Evolutionary conservation across 2,888 invertebrate species (phyloP), one percentile per base, ranked within the genome.

Genomic region (Girardia tigrina): DNA sequence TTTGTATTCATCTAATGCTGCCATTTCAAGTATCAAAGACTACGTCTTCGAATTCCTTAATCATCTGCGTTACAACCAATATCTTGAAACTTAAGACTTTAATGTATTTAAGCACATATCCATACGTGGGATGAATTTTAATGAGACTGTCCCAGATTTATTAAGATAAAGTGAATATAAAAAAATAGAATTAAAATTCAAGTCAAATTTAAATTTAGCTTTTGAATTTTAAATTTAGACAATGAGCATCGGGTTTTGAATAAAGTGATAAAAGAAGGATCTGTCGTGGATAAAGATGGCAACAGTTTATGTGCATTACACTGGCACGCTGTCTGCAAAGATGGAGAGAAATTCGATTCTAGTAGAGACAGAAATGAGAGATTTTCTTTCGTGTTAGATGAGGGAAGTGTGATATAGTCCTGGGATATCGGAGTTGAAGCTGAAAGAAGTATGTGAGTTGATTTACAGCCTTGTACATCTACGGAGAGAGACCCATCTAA

Each of bases 361-460:
- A 94, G 92, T 83, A 87, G 89, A 79, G 90, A 91, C 79, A 88
- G 92, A 77, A 88, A 88, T 78, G 88, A 90, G 78, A 90, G 91
- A 0, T 97, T 98, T 82, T 88, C 89, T 80, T 97, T 97, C 83
- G 87, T 88, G 79, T 86, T 97, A 71, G 93, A 92, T 78, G 89
- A 89, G 88, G 90, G 92, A 0, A 85, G 85, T 74, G 93, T 94
- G 0, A 94, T 95, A 78, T 91, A 90, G 86, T 93, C 90, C 85
- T 97, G 94, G 91, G 95, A 97, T 81, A 87, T 91, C 79, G 94
- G 93, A 28, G 90, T 97, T 20, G 97, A 91, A 90, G 84, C 89
- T 89, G 80, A 91, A 91, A 0, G 94, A 95, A 85, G 86, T 90
- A 74, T 90, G 91, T 72, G 86, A 89, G 74, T 85, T 97, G 73